Evolutionary conservation across 1,140 invertebrate genomes (phyloP).

Genomic region (Brachionus paranguensis): DNA sequence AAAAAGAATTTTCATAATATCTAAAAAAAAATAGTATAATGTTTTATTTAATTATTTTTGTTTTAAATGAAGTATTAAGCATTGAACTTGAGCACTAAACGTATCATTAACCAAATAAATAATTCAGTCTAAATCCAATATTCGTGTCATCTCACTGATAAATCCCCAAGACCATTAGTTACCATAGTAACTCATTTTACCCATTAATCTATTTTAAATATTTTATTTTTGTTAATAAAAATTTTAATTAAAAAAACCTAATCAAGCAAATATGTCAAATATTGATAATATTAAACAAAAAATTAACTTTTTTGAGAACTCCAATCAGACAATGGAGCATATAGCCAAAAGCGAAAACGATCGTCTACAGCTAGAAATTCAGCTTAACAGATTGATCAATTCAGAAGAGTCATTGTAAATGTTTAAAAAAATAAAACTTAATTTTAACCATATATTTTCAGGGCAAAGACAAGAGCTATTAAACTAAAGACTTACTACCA

Average conservation of each 20-base stretch:
- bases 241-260: neutral
- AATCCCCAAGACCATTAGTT: neutral
- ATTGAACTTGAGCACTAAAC: too few relatives aligned
- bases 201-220: neutral
- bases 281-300: neutral
- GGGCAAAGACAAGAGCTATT: neutral
- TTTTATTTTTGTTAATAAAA: neutral
- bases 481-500: constrained; percentile 25
- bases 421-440: neutral
- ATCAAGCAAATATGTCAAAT: neutral
- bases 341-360: constrained; percentile 30
- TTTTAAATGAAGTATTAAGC: neutral
- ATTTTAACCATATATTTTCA: neutral
- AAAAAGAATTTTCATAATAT: too few relatives aligned
- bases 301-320: neutral
- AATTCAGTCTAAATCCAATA: neutral
- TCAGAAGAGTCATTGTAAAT: constrained; percentile 25
- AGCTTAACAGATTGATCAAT: neutral
- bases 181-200: neutral
- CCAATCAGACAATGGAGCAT: neutral
- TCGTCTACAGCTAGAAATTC: constrained; percentile 9
- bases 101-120: too few relatives aligned
- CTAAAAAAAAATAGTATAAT: too few relatives aligned
- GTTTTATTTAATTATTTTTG: neutral
- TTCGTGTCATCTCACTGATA: neutral